Conservation (phyloP, 2,797 vertebrate species). For the Columba guinea region DNA sequence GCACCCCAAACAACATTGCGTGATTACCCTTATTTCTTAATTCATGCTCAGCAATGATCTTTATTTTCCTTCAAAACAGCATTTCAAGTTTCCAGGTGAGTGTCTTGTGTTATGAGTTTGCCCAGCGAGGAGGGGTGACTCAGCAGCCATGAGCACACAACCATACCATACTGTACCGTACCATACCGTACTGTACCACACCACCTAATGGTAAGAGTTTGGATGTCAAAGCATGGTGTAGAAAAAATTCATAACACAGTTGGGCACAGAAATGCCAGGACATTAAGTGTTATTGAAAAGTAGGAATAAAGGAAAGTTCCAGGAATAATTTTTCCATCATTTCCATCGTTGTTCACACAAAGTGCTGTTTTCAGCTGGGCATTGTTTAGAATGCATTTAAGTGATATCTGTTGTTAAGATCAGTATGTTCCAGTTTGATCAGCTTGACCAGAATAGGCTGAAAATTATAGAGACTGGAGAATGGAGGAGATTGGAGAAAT, state of each 20-base stretch:
- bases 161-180: not conserved
- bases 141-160: not conserved
- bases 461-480: not conserved
- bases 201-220: not conserved
- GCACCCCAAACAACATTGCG: not conserved
- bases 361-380: not conserved
- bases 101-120: not conserved
- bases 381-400: not conserved
- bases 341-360: not conserved
- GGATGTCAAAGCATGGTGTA: not conserved
- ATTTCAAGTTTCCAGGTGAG: not conserved
- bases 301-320: not conserved
- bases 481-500: not conserved
- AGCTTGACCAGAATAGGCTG: not conserved
- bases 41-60: not conserved
- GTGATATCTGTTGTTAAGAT: not conserved
- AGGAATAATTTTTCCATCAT: not conserved
- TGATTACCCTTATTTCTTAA: not conserved
- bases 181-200: too few relatives aligned
- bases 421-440: not conserved
- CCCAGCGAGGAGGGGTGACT: rapidly evolving
- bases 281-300: rapidly evolving
- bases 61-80: not conserved
- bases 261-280: not conserved
- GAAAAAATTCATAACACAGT: rapidly evolving